Evolutionary conservation across 92 coral and sea anemone species (phyloP), one percentile per base, ranked within the genome.

Genomic region (Meandrina meandrites): DNA sequence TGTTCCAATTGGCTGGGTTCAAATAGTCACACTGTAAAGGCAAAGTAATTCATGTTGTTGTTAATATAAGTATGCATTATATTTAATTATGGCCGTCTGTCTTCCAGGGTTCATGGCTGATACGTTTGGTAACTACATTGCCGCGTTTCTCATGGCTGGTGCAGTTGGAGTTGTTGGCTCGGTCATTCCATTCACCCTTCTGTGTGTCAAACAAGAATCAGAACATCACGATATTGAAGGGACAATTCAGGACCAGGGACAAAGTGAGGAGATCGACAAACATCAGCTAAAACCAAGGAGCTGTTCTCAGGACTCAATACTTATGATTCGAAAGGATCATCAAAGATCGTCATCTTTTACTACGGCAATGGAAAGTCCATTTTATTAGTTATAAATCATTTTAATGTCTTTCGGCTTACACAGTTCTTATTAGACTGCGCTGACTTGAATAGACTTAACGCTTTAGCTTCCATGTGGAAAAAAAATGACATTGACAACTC

Each of bases 41-140:
- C 48, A 45, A 45, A 45, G 8, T 8, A 45, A 8, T 45, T 45
- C 48, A 45, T 45, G 48, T 45, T 17, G 19, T 21, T 21, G 66
- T 58, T 58, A 58, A 58, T 3, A 8, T 58, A 58, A 18, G n/a
- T 18, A 4, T n/a, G n/a, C n/a, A n/a, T n/a, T 21, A 57, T 22
- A 62, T 24, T 24, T 24, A n/a, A n/a, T n/a, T 62, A 8, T 66
- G n/a, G 17, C 1, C 71, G 71, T 66, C 71, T 66, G 12, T 66
- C 34, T 66, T 66, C 71, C 71, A 66, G 71, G 71, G 71, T 10
- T 48, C 53, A 64, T 64, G 70, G 70, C 70, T 6, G 70, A 64
- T 0, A 64, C 12, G 16, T 64, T 64, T 1, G 34, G 32, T 8
- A 64, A 64, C 32, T 64, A n/a, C 70, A 64, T 27, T 64, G 70